A percentile compares a stretch with the other conserved stretches of the same genome.
phyloP scores from a whole-genome alignment of 1,140 invertebrate genomes.

The Drosophila elegans region DNA sequence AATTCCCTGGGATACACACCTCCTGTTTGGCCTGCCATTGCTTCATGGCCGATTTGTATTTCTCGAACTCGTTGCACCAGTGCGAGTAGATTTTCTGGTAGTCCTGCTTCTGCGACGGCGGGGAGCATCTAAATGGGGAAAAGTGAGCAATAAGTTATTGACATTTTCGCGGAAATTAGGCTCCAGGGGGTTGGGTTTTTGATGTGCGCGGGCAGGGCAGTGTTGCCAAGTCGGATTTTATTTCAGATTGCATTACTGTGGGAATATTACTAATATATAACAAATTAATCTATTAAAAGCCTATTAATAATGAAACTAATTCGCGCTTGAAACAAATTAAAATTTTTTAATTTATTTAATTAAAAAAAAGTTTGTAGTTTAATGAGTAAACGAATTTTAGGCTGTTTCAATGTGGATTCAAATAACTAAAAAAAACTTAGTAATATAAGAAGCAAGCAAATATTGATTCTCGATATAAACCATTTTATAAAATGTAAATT shows the following conservation, averaged over 20 bases:
- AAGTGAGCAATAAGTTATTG: slow-evolving; percentile 52
- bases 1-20: slow-evolving; percentile 85
- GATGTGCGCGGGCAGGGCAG: background rate
- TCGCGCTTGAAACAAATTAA: no score
- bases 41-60: slow-evolving; percentile 92
- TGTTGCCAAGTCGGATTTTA: background rate
- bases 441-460: no score
- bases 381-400: no score
- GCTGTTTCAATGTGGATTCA: no score
- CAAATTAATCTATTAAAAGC: no score
- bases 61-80: slow-evolving; percentile 93
- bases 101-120: slow-evolving; percentile 89
- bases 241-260: background rate
- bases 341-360: no score
- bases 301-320: no score
- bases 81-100: slow-evolving; percentile 92
- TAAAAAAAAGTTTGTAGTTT: no score
- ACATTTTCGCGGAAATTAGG: slow-evolving; percentile 45
- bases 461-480: no score
- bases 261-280: no score
- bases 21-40: slow-evolving; percentile 90
- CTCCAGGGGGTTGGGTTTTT: slow-evolving; percentile 2
- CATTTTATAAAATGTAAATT: no score
- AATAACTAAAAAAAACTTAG: no score
- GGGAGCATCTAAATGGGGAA: slow-evolving; percentile 86